A percentile compares a stretch with the other conserved stretches of the same genome.
These are phyloP conservation scores for Tympanuchus pallidicinctus DNA, from an alignment of 2,113 vertebrate species.

Conservation along the genomic window DNA sequence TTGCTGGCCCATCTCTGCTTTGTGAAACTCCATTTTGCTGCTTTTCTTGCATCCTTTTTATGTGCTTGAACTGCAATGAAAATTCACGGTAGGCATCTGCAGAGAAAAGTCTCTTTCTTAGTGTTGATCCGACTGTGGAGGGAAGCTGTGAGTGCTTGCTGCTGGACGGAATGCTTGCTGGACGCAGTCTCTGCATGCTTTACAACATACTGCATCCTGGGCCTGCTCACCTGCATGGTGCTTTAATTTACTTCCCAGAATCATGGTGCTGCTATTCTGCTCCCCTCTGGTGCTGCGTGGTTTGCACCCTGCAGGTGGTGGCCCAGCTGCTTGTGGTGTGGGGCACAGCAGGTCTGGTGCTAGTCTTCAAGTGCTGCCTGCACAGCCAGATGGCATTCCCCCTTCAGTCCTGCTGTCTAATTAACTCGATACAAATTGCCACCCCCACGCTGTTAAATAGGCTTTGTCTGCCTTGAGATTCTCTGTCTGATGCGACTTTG, in stretches of 20 bases:
- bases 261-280: neutral
- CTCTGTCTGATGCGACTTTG: neutral
- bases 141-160: neutral
- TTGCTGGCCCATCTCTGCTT: neutral
- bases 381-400: neutral
- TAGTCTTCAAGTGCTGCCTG: neutral
- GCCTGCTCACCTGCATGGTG: neutral
- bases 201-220: fast-evolving
- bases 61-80: neutral
- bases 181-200: neutral
- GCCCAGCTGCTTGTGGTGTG: neutral
- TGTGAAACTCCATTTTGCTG: neutral
- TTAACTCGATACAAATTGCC: neutral
- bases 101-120: no score
- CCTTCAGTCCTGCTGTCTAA: neutral
- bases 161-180: no score
- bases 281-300: neutral
- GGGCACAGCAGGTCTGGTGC: neutral
- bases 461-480: neutral
- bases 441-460: fast-evolving
- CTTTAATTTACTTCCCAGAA: neutral
- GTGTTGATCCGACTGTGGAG: fast-evolving
- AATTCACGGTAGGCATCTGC: fast-evolving
- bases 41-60: neutral
- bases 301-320: neutral